Evolutionary conservation across 2,888 invertebrate genomes (phyloP), one percentile per base, ranked within the genome.

Genomic region (Andrena chrysosceles): DNA sequence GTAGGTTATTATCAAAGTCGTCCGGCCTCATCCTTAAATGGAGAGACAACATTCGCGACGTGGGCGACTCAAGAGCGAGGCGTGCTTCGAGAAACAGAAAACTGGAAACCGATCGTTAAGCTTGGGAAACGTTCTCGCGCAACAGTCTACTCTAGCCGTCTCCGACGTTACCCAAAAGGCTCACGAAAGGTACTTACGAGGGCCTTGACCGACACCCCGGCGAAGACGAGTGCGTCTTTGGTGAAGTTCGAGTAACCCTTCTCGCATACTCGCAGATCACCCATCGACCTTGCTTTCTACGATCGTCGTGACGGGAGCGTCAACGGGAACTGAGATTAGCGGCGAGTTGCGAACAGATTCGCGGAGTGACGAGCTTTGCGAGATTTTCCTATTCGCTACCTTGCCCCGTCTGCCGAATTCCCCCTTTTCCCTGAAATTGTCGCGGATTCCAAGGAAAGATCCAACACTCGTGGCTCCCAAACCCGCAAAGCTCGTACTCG

Each of bases 161-260:
- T 68, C 49, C 85, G 66, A 88, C 7, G 83, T 66, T 71, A 63
- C 35, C 79, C 60, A 16, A 70, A 66, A 69, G 78, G 80, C 74
- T 80, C 81, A 78, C 77, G 77, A 84, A 84, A 81, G 89, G 90
- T 94, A 94, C 96, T 96, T 95, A 96, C 96, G 95, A 96, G 95
- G 89, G 95, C 94, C 94, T 95, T 95, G 89, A 96, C 96, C 90
- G 95, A 96, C 78, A 96, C 96, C 90, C 95, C 95, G 87, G 94
- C 94, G 93, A 95, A 95, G 87, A 95, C 95, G 91, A 91, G 86
- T 77, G 92, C 91, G 89, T 90, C 90, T 87, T 86, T 92, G 90
- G 88, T 82, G 85, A 89, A 90, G 87, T 90, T 91, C 87, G 87
- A 88, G 83, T 82, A 91, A 87, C 92, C 92, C 92, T 94, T 90